Percentiles rank a stretch among this genome's conserved stretches.
Evolutionary conservation across 1,140 invertebrate genomes (phyloP).

Genomic region (Teleopsis dalmanni): DNA sequence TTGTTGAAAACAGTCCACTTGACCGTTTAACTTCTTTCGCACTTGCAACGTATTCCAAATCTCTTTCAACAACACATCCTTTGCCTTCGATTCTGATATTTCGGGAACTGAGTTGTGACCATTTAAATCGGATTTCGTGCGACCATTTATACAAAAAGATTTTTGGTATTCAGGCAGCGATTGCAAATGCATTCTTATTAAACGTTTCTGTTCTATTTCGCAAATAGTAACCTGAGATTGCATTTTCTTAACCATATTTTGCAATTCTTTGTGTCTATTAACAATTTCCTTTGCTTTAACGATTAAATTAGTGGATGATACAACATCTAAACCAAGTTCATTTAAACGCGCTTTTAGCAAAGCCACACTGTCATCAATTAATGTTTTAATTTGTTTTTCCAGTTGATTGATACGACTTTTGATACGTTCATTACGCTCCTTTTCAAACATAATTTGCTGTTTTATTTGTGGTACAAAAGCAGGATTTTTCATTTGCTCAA

Average conservation of each 20-base stretch:
- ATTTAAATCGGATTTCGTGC: constrained; percentile 27
- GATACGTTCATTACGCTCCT: constrained; percentile 72
- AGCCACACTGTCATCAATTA: constrained; percentile 87
- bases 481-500: constrained; percentile 72
- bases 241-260: constrained; percentile 73
- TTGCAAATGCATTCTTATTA: constrained; percentile 60
- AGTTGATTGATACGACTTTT: constrained; percentile 73
- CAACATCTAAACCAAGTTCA: constrained; percentile 80
- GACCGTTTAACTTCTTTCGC: constrained; percentile 69
- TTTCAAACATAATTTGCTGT: constrained; percentile 73
- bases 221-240: constrained; percentile 64
- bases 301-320: constrained; percentile 74
- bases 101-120: constrained; percentile 28
- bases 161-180: constrained; percentile 53
- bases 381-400: constrained; percentile 82
- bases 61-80: constrained; percentile 76
- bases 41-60: constrained; percentile 74
- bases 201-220: constrained; percentile 62
- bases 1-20: constrained; percentile 65
- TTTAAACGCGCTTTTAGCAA: constrained; percentile 82
- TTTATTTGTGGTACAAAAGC: constrained; percentile 65
- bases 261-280: constrained; percentile 80
- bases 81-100: constrained; percentile 57
- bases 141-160: constrained; percentile 22
- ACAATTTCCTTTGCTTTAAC: constrained; percentile 90